Percentiles rank a stretch among this genome's conserved stretches.
These are phyloP conservation scores for Ceryle rudis DNA, from an alignment of 2,797 vertebrate genomes.

Conservation along the genomic window DNA sequence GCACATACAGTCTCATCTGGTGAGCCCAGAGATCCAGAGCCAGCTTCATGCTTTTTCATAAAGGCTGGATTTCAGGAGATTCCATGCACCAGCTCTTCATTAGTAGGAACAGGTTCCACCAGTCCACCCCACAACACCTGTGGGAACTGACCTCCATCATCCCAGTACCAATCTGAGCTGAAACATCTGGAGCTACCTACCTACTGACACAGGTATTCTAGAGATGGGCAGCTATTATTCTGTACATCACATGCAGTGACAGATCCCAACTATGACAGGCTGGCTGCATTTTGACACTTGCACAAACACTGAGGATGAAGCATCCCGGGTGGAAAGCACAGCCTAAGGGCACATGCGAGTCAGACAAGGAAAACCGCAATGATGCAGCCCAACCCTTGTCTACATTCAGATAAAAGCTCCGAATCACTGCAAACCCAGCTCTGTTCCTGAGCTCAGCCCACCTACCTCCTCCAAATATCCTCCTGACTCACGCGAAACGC, in stretches of 20 bases:
- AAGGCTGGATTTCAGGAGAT: neutral
- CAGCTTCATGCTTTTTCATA: neutral
- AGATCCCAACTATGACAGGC: neutral
- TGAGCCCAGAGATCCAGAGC: neutral
- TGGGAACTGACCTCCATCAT: neutral
- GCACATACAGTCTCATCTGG: neutral
- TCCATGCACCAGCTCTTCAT: neutral
- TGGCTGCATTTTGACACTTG: neutral
- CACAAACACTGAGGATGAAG: neutral
- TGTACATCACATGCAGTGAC: neutral
- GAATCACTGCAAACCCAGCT: neutral
- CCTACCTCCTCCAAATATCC: slow-evolving; percentile 39
- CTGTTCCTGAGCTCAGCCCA: slow-evolving; percentile 47
- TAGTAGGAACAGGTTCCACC: neutral
- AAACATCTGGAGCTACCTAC: neutral
- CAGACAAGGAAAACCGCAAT: neutral
- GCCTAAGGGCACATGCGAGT: neutral
- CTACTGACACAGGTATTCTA: neutral
- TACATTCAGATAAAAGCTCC: neutral
- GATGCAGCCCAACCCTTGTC: neutral
- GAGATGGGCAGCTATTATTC: neutral
- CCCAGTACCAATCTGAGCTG: neutral
- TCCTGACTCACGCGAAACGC: slow-evolving; percentile 19
- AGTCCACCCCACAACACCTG: neutral
- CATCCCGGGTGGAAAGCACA: neutral